Percentiles rank a stretch among this genome's conserved stretches.
Evolutionary conservation across 2,888 invertebrate genomes (phyloP).

Genomic region (Campopleginae sp.): DNA sequence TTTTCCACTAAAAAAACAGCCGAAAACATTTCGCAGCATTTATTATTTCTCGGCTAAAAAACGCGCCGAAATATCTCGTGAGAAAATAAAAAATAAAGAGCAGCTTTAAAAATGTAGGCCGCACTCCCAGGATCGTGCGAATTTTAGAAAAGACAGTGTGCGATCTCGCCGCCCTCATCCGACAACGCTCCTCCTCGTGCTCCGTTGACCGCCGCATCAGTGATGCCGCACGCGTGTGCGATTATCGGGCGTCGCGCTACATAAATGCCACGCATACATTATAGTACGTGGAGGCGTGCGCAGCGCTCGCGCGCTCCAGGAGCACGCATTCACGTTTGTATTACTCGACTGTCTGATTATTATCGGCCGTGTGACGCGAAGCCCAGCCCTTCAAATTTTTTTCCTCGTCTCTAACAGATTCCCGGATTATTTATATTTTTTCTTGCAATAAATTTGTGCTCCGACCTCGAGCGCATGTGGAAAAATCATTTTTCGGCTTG

Average conservation of each 20-base stretch:
- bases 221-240: conserved; percentile 79
- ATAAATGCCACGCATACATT: conserved; percentile 75
- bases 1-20: not conserved
- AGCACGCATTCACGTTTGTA: conserved; percentile 74
- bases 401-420: conserved; percentile 81
- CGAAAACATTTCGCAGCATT: too few relatives aligned
- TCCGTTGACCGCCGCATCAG: conserved; percentile 76
- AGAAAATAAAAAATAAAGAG: not conserved
- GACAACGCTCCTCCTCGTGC: conserved; percentile 22
- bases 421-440: conserved; percentile 1
- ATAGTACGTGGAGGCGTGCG: conserved; percentile 56
- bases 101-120: not conserved
- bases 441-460: conserved; percentile 26
- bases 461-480: not conserved
- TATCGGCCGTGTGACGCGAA: conserved; percentile 60
- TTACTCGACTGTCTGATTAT: conserved; percentile 67
- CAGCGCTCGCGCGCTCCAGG: conserved; percentile 31
- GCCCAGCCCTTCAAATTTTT: conserved; percentile 78
- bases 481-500: not conserved
- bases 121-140: conserved; percentile 14
- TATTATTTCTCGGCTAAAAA: not conserved
- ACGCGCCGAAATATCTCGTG: conserved; percentile 13
- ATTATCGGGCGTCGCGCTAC: conserved; percentile 73
- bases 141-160: not conserved
- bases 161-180: conserved; percentile 6